phyloP scores from a whole-genome alignment of 2,113 vertebrate genomes.

The Melozone crissalis region DNA sequence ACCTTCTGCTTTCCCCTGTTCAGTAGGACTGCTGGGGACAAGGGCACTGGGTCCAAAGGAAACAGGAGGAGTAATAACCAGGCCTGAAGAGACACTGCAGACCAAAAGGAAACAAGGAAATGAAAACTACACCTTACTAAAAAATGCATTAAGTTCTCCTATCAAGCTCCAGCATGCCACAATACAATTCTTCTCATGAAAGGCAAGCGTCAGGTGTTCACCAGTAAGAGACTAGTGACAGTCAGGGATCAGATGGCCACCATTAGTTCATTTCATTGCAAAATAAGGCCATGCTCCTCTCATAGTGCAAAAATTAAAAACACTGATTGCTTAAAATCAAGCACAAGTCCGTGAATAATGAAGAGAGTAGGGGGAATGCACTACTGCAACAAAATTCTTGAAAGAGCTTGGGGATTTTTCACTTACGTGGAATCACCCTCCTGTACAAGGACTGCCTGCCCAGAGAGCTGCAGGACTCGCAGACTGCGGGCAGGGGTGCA shows the following conservation, averaged over 20 bases:
- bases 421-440: conserved; percentile 85
- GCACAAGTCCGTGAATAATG: neutral
- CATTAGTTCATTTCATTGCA: neutral
- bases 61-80: conserved; percentile 78
- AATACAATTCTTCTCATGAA: neutral
- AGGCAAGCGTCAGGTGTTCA: neutral
- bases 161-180: neutral
- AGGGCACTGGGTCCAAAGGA: conserved; percentile 75
- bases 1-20: conserved; percentile 76
- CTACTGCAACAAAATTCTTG: neutral
- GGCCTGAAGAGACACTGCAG: conserved; percentile 82
- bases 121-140: neutral
- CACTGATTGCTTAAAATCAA: neutral
- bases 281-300: neutral
- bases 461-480: conserved; percentile 88
- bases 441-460: conserved; percentile 80
- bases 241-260: neutral
- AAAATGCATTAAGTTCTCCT: neutral
- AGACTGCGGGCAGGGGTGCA: conserved; percentile 83
- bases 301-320: neutral
- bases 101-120: neutral
- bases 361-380: neutral
- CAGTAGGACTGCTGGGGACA: conserved; percentile 91
- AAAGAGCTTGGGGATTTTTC: neutral
- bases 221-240: neutral